phyloP scores from a whole-genome alignment of 2,797 vertebrate genomes.

The Mormyrus hasselquistii region DNA sequence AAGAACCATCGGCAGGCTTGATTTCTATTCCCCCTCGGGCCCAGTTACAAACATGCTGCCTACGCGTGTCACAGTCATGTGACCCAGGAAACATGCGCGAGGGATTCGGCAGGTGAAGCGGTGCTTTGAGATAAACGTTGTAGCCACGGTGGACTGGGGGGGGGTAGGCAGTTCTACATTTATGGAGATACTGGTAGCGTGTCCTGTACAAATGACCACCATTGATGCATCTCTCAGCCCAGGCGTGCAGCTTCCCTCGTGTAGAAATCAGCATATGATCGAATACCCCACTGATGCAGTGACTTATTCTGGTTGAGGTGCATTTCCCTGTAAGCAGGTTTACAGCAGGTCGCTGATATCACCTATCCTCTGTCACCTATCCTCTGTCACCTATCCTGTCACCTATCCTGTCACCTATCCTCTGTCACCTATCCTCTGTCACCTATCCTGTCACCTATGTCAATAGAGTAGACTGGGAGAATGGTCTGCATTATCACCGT shows the following conservation, averaged over 20 bases:
- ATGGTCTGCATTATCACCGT: not conserved
- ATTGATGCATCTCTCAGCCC: not conserved
- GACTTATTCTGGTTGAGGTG: not conserved
- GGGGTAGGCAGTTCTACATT: not conserved
- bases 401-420: not conserved
- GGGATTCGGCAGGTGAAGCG: not conserved
- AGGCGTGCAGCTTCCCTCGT: not conserved
- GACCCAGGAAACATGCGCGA: not conserved
- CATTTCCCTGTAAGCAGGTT: not conserved
- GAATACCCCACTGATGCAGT: not conserved
- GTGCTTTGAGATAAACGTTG: not conserved
- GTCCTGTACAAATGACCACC: not conserved
- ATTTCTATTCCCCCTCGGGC: not conserved
- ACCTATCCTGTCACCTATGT: not conserved
- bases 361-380: not conserved
- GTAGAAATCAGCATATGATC: not conserved
- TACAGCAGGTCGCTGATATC: not conserved
- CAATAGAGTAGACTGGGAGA: not conserved
- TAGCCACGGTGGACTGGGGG: not conserved
- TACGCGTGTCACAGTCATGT: not conserved
- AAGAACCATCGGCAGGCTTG: not conserved
- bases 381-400: not conserved
- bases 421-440: not conserved
- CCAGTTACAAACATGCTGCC: not conserved
- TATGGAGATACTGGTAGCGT: not conserved